A percentile compares a stretch with the other conserved stretches of the same genome.
Conservation (phyloP, 2,888 invertebrate species). For the Toxonevra muliebris region DNA sequence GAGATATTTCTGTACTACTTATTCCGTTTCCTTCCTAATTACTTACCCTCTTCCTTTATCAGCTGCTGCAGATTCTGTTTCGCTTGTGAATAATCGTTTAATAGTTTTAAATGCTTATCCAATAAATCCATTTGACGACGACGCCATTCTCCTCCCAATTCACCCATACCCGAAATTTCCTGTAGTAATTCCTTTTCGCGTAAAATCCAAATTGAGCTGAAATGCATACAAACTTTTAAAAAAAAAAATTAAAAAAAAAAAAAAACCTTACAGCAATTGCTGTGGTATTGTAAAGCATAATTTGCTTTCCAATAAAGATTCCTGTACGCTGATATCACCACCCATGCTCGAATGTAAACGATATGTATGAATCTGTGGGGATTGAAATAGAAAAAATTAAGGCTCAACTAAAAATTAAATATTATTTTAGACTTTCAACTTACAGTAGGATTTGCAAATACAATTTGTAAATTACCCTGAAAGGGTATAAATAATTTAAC, state of each 20-base stretch:
- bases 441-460: slow-evolving; percentile 76
- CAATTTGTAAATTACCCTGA: slow-evolving; percentile 75
- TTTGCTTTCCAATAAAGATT: slow-evolving; percentile 90
- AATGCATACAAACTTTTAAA: neutral
- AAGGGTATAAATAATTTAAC: slow-evolving; percentile 83
- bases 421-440: slow-evolving; percentile 2
- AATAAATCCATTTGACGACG: slow-evolving; percentile 81
- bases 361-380: slow-evolving; percentile 72
- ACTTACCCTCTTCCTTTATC: slow-evolving; percentile 53
- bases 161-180: slow-evolving; percentile 89
- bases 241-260: slow-evolving; percentile 1
- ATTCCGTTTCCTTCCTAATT: neutral
- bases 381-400: slow-evolving; percentile 8
- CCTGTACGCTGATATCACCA: slow-evolving; percentile 92
- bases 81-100: slow-evolving; percentile 87
- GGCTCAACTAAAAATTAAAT: neutral
- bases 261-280: slow-evolving; percentile 81
- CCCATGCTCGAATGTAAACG: slow-evolving; percentile 91
- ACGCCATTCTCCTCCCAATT: slow-evolving; percentile 85
- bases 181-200: slow-evolving; percentile 90
- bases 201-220: slow-evolving; percentile 87
- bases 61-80: slow-evolving; percentile 76
- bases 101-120: slow-evolving; percentile 82
- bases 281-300: slow-evolving; percentile 86
- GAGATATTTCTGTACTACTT: neutral